Base-by-base conservation (phyloP, 2,113 vertebrate species). In the Columba livia region DNA sequence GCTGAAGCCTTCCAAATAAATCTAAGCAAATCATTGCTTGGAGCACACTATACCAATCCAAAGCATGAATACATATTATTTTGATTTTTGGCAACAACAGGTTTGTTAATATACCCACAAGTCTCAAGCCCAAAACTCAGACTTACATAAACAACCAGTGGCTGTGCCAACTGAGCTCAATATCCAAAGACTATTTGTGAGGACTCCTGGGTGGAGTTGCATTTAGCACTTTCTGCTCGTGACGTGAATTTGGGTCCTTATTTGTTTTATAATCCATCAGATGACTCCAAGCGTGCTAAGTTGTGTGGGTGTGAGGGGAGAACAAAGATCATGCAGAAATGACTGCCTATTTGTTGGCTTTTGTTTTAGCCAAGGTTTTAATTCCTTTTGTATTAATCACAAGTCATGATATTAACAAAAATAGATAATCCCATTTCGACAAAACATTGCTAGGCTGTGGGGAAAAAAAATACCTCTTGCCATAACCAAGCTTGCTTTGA, bases 1-100 rank as follows among this genome's bases (percentile, higher is more conserved):
- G 20, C 15, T 79, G 36, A 24, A 65, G 13, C 79, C 77, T 90
- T 94, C 75, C 50, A 78, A 90, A 84, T 25, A 65, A 64, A 91
- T 73, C 74, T 48, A 29, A 90, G 58, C 5, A 77, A 84, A 77
- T 57, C 32, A 32, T 56, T 79, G 23, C 24, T 81, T 88, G 57
- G 47, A 81, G 38, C 21, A 50, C 53, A 85, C 29, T 72, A 25
- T 79, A 42, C 9, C 7, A 81, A 28, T 56, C 61, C 69, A 77
- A 65, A 88, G 64, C 28, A 85, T 42, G 31, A 80, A 80, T 50
- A 79, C 11, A 25, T 19, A 14, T 38, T 80, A 83, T 79, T 94
- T 78, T 47, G 54, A 23, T 77, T 85, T 62, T 47, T 24, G 12
- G 32, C 0, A 2, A 89, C 47, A 51, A 75, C 61, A 78, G 31